Percentiles rank a stretch among this genome's conserved stretches.
Evolutionary conservation across 2,888 invertebrate species (phyloP).

Genomic region (Clitarchus hookeri): DNA sequence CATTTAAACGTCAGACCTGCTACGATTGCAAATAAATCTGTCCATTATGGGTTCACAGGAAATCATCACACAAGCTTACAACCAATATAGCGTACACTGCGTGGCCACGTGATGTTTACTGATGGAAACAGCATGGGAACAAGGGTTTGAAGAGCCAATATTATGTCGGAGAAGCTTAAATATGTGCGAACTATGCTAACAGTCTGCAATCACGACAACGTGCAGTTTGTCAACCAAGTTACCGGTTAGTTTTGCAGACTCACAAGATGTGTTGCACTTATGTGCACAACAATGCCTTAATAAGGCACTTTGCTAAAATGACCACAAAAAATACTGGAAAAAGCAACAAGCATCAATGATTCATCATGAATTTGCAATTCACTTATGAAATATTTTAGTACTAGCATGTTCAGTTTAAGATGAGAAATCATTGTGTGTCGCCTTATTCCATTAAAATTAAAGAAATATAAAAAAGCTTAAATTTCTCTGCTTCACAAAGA

Average conservation of each 20-base stretch:
- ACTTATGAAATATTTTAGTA: not conserved
- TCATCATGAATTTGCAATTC: not conserved
- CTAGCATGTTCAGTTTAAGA: not conserved
- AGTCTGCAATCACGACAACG: not conserved
- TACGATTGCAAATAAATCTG: not conserved
- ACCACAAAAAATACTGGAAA: not conserved
- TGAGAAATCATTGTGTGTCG: not conserved
- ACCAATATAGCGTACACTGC: not conserved
- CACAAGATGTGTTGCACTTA: not conserved
- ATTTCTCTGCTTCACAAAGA: not conserved
- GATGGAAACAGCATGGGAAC: not conserved
- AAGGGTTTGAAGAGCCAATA: not conserved
- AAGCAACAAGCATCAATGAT: not conserved
- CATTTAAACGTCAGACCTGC: not conserved
- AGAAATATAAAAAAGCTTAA: not conserved
- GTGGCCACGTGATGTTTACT: not conserved
- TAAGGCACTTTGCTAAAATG: constrained; percentile 6
- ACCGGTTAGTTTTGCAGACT: not conserved
- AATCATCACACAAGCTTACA: not conserved
- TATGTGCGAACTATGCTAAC: not conserved
- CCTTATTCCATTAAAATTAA: not conserved
- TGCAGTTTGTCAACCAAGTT: not conserved
- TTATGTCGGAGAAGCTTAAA: not conserved
- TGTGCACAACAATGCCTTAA: not conserved
- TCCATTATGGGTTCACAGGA: not conserved